Percentiles rank a stretch among this genome's conserved stretches.
phyloP scores from a whole-genome alignment of 2,113 vertebrate species.

The Oreochromis aureus region DNA sequence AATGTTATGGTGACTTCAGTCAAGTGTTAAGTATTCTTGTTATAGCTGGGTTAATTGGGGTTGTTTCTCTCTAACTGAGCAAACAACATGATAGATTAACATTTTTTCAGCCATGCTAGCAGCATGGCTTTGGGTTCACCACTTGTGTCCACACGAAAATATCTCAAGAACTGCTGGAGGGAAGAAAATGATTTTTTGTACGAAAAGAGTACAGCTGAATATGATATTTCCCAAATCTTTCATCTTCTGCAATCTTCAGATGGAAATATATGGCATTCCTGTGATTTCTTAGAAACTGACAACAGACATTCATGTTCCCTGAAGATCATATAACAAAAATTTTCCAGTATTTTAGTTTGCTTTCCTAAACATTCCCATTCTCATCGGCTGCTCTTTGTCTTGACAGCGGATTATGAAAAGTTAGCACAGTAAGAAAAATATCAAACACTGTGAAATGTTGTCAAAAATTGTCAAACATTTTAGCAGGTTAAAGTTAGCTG shows the following conservation, averaged over 20 bases:
- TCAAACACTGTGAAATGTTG: not conserved
- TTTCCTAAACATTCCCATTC: not conserved
- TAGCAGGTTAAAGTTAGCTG: not conserved
- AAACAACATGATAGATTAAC: not conserved
- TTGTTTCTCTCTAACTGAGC: not conserved
- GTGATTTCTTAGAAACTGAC: not conserved
- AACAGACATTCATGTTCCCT: not conserved
- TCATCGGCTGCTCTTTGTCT: not conserved
- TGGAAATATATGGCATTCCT: not conserved
- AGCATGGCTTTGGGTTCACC: not conserved
- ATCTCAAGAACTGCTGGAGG: not conserved
- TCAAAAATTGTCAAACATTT: not conserved
- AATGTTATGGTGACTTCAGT: not conserved
- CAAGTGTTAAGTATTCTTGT: not conserved
- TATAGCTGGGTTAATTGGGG: not conserved
- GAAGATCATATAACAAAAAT: rapidly evolving
- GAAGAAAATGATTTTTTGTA: not conserved
- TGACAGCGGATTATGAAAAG: not conserved
- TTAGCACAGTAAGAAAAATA: not conserved
- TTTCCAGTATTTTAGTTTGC: not conserved
- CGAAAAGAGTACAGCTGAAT: not conserved
- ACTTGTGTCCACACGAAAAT: not conserved
- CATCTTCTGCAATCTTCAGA: not conserved
- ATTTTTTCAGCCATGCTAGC: not conserved
- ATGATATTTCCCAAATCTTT: not conserved